These are phyloP conservation scores for Melospiza melodia DNA, from an alignment of 2,113 vertebrate genomes.

Conservation along the genomic window DNA sequence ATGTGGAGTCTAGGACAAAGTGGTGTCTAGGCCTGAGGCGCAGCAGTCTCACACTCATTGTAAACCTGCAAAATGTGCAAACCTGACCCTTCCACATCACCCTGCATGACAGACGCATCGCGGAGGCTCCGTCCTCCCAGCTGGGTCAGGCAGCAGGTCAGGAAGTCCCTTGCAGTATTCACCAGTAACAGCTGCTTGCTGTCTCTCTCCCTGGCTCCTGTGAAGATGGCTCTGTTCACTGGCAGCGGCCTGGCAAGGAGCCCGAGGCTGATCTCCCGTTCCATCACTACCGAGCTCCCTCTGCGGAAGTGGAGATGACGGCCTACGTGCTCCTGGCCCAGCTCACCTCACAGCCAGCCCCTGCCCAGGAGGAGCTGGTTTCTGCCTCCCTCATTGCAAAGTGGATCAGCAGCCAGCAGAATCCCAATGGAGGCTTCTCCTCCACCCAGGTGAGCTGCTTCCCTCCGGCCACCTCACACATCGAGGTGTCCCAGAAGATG, in stretches of 20 bases:
- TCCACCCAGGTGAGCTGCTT: constrained; percentile 75
- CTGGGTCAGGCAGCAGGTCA: rapidly evolving
- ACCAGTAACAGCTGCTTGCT: neutral
- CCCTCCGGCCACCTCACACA: neutral
- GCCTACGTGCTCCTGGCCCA: constrained; percentile 63
- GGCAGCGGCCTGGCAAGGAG: constrained; percentile 66
- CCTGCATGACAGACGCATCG: no score
- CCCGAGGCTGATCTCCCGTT: neutral
- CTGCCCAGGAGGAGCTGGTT: neutral
- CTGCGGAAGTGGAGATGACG: constrained; percentile 75
- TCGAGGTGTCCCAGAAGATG: rapidly evolving
- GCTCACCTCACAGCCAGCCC: neutral
- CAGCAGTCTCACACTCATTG: neutral
- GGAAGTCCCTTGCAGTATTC: neutral
- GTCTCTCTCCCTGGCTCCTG: neutral
- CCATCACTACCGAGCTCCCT: constrained; percentile 47
- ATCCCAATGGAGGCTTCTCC: constrained; percentile 72
- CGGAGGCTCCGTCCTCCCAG: neutral
- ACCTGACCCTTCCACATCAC: no score
- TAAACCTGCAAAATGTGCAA: neutral
- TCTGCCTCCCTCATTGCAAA: neutral
- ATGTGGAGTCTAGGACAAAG: no score
- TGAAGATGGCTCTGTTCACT: constrained; percentile 62
- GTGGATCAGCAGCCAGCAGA: constrained; percentile 76
- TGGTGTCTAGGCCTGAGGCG: no score